Percentiles rank a stretch among this genome's conserved stretches.
These are phyloP conservation scores for Tinea trinotella DNA, from an alignment of 2,888 invertebrate genomes.

Conservation along the genomic window DNA sequence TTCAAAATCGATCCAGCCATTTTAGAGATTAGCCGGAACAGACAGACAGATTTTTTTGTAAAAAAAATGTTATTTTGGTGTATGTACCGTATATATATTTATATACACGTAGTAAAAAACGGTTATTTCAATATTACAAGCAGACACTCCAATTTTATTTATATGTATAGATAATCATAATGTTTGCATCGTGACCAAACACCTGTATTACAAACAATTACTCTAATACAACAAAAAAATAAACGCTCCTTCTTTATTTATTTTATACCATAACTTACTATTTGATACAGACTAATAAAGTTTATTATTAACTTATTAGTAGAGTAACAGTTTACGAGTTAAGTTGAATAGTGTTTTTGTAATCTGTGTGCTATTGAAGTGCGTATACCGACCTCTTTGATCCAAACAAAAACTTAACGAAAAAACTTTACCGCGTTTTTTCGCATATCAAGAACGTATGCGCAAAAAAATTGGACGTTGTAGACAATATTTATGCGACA, in stretches of 20 bases:
- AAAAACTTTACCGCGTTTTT: background rate
- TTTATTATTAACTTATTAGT: background rate
- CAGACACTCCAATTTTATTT: too few species aligned
- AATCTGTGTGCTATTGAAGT: background rate
- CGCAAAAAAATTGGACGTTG: background rate
- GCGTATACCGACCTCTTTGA: conserved; percentile 1
- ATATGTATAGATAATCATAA: too few species aligned
- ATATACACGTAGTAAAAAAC: too few species aligned
- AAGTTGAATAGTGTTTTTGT: background rate
- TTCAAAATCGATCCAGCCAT: too few species aligned
- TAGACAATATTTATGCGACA: background rate
- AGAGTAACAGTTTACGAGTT: background rate
- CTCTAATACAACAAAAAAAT: conserved; percentile 1
- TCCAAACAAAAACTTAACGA: background rate
- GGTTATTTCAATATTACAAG: too few species aligned
- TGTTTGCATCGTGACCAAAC: background rate
- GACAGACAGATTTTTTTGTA: too few species aligned
- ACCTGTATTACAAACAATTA: background rate
- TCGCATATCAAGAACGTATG: background rate
- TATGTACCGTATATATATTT: too few species aligned
- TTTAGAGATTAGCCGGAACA: too few species aligned
- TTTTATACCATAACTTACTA: too few species aligned
- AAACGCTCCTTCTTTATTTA: too few species aligned
- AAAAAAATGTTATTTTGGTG: too few species aligned
- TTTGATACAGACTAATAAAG: background rate